These are phyloP conservation scores for Temnothorax curvispinosus DNA, from an alignment of 1,140 invertebrate genomes.

Conservation along the genomic window DNA sequence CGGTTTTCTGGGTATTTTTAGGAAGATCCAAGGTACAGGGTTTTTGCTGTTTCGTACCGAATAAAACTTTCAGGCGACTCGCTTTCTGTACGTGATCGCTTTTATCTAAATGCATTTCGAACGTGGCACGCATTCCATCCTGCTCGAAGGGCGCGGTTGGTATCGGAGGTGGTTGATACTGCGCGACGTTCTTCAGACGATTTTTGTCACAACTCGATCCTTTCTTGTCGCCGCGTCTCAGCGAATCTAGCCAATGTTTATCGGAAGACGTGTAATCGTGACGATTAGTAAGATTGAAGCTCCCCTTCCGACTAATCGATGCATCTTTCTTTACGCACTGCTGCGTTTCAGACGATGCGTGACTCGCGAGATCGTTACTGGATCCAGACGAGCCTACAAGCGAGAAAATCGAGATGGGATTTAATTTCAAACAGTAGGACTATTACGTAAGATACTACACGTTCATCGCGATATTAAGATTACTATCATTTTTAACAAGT, in stretches of 20 bases:
- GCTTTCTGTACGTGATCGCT: conserved; percentile 78
- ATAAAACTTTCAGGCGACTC: conserved; percentile 84
- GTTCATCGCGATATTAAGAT: not conserved
- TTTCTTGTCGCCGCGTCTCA: conserved; percentile 84
- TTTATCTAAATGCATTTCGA: conserved; percentile 88
- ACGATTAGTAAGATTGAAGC: conserved; percentile 79
- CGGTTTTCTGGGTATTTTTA: conserved; percentile 79
- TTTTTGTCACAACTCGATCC: conserved; percentile 68
- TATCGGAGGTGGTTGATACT: conserved; percentile 85
- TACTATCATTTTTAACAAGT: conserved; percentile 75
- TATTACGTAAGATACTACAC: not conserved
- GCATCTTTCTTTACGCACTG: conserved; percentile 75
- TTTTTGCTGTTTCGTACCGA: conserved; percentile 80
- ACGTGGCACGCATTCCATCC: conserved; percentile 83
- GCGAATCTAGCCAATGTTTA: conserved; percentile 86
- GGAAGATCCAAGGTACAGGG: conserved; percentile 76
- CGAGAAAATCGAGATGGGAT: conserved; percentile 19
- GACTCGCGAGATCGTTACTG: conserved; percentile 71
- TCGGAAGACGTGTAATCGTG: conserved; percentile 77
- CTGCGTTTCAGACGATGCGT: conserved; percentile 70
- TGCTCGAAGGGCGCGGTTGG: conserved; percentile 79
- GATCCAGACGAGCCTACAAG: conserved; percentile 76
- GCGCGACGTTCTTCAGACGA: conserved; percentile 87
- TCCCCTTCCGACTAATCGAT: conserved; percentile 77
- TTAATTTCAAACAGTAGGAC: not conserved